phyloP scores from a whole-genome alignment of 2,113 vertebrate species.

The Oxygymnocypris stewartii region DNA sequence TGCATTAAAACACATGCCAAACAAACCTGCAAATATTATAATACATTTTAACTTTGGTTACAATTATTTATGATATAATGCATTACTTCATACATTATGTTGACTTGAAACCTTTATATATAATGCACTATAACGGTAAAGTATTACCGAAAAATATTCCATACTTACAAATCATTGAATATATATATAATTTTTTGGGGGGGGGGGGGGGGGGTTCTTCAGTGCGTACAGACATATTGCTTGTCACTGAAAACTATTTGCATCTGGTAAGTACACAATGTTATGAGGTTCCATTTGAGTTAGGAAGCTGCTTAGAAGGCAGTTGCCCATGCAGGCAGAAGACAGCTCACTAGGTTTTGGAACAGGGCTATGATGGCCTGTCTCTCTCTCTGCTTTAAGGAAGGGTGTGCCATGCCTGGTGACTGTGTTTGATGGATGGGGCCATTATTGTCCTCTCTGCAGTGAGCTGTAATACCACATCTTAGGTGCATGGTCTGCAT shows the following conservation, averaged over 20 bases:
- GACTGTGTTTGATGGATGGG: conserved; percentile 69
- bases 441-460: conserved; percentile 69
- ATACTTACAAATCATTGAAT: too few relatives aligned
- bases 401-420: conserved; percentile 15
- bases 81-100: too few relatives aligned
- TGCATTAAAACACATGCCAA: too few relatives aligned
- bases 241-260: background rate
- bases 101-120: too few relatives aligned
- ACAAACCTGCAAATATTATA: too few relatives aligned
- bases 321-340: background rate
- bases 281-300: conserved; percentile 9
- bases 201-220: background rate
- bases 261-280: background rate
- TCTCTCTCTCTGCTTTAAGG: conserved; percentile 22
- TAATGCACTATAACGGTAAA: background rate
- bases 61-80: too few relatives aligned
- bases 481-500: conserved; percentile 54
- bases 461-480: conserved; percentile 64
- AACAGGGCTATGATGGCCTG: conserved; percentile 25
- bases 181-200: too few relatives aligned
- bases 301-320: background rate
- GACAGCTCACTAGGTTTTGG: conserved; percentile 32
- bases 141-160: too few relatives aligned
- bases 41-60: too few relatives aligned
- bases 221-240: background rate